Evolutionary conservation across 2,113 vertebrate genomes (phyloP).

Genomic region (Physeter macrocephalus): DNA sequence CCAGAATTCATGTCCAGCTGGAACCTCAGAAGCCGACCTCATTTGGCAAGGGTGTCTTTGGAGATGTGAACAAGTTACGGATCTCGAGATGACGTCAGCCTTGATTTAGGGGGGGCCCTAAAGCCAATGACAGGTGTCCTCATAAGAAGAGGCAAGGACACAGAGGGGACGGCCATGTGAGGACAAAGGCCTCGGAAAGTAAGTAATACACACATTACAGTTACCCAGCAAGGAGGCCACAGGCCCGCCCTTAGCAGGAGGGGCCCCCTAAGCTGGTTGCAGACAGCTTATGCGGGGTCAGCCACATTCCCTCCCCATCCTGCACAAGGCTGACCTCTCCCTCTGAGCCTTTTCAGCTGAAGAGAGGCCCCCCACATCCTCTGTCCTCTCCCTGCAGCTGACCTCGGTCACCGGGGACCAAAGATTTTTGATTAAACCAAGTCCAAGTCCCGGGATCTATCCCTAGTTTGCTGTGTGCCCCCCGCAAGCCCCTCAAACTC

Average conservation of each 20-base stretch:
- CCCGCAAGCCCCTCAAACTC: not conserved
- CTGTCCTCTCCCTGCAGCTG: not conserved
- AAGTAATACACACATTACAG: accelerated
- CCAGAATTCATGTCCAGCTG: not conserved
- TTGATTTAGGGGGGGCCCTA: not conserved
- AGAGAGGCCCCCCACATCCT: not conserved
- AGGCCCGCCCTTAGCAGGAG: accelerated
- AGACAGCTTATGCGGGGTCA: not conserved
- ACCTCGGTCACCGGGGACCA: not conserved
- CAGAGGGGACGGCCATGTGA: accelerated
- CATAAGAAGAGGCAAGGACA: not conserved
- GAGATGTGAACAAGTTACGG: not conserved
- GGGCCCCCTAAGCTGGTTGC: not conserved
- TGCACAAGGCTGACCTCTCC: not conserved
- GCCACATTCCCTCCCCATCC: not conserved
- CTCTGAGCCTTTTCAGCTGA: not conserved
- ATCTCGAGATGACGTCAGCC: not conserved
- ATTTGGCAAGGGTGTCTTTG: not conserved
- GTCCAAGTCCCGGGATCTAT: not conserved
- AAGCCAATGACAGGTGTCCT: not conserved
- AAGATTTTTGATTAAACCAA: not conserved
- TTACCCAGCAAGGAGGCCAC: not conserved
- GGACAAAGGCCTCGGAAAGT: too few species aligned
- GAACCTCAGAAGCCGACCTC: not conserved
- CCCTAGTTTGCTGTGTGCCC: not conserved